These are phyloP conservation scores for Fulica atra DNA, from an alignment of 2,113 vertebrate species.

Conservation along the genomic window DNA sequence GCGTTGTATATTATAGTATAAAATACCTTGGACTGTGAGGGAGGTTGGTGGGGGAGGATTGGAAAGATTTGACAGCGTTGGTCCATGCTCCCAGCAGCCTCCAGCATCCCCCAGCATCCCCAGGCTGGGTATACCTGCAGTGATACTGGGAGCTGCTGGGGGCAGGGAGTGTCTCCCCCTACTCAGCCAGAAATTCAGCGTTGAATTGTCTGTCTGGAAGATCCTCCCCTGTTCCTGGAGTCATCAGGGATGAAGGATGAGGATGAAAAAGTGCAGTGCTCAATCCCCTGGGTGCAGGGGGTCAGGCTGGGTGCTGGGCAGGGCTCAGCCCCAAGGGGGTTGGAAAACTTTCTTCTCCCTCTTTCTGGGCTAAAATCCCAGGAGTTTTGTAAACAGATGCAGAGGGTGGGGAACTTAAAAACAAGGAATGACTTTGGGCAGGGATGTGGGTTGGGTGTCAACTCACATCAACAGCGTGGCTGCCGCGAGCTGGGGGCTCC, in stretches of 20 bases:
- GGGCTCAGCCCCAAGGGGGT: neutral
- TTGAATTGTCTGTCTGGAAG: neutral
- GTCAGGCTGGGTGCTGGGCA: rapidly evolving
- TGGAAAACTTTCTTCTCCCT: neutral
- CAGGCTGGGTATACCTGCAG: rapidly evolving
- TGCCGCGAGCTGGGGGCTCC: neutral
- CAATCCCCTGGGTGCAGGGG: neutral
- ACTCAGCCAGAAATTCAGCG: neutral
- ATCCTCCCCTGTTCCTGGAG: rapidly evolving
- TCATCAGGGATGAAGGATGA: neutral
- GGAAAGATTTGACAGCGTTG: neutral
- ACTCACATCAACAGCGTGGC: too few species aligned
- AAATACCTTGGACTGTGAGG: rapidly evolving
- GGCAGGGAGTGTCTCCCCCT: neutral
- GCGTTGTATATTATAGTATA: too few species aligned
- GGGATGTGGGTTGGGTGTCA: too few species aligned
- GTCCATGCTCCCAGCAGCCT: neutral
- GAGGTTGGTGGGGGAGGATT: too few species aligned
- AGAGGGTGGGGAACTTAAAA: too few species aligned
- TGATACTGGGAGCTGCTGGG: rapidly evolving
- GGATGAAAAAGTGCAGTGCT: neutral
- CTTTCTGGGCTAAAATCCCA: too few species aligned
- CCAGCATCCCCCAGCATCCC: neutral
- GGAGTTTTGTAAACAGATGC: rapidly evolving
- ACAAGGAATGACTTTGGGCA: too few species aligned